Base-by-base conservation (phyloP, 2,888 invertebrate species). In the Galerucella pusilla region DNA sequence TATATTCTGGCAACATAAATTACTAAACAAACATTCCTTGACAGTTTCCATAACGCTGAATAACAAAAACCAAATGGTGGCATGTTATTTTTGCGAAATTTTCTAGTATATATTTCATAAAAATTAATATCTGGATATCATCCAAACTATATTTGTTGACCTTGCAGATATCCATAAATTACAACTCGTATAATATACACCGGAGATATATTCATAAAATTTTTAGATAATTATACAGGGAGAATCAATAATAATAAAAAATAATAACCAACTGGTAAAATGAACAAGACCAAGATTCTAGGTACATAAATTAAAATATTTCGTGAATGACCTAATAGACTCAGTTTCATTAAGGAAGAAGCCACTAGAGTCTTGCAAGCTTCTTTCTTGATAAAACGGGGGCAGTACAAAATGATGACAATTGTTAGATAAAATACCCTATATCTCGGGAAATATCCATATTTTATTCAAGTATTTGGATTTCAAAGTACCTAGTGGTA, bases 61-160 rank as follows among this genome's bases (percentile, higher is more conserved):
- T 35, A 45, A 57, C 11, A 46, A 11, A 64, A 64, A 45, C 42
- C 45, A 46, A 14, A 25, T 61, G 35, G 12, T 7, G 3, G 45
- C 35, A 42, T 46, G 68, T 73, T 74, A 74, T 74, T 74, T 74
- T 66, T 25, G 65, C 46, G 49, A 66, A n/a, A 71, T 49, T 68
- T 49, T 64, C 65, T 52, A 68, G 63, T 54, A 57, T 20, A 20
- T 64, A 42, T 70, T 65, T 67, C 60, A 59, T 49, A 59, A 69
- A 74, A 74, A 72, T 59, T 57, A 9, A 60, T 28, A 65, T 52
- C 70, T 74, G 74, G 74, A 71, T 52, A 42, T 54, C 60, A 28
- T 74, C 74, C 74, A 74, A 74, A 74, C 54, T 42, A 35, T 65
- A 70, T 20, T 1, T 71, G 20, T 57, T 6, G 45, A 66, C 10